These are phyloP conservation scores for Harlomillsia oculata DNA, from an alignment of 1,140 invertebrate species.

Conservation along the genomic window DNA sequence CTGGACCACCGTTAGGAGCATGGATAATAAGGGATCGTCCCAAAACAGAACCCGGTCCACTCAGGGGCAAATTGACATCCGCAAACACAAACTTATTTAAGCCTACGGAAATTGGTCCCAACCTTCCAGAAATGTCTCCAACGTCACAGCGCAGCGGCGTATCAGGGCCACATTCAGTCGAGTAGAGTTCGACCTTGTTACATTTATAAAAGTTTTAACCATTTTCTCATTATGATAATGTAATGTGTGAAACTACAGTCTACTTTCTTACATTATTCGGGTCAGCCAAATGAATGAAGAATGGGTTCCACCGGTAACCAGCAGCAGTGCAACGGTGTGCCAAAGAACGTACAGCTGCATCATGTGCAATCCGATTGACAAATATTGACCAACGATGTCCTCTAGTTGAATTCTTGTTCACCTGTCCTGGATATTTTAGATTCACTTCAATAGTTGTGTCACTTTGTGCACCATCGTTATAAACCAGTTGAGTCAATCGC, in stretches of 20 bases:
- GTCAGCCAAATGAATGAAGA: constrained; percentile 77
- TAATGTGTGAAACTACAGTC: too few species aligned
- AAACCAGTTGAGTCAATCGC: constrained; percentile 75
- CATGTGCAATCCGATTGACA: constrained; percentile 85
- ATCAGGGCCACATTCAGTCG: constrained; percentile 70
- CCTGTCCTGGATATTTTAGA: constrained; percentile 67
- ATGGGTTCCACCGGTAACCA: constrained; percentile 88
- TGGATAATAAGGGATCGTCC: constrained; percentile 78
- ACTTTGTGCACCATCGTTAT: constrained; percentile 72
- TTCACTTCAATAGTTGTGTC: constrained; percentile 84
- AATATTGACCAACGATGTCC: constrained; percentile 87
- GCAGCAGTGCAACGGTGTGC: constrained; percentile 74
- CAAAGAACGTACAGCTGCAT: constrained; percentile 70
- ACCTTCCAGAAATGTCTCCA: constrained; percentile 76
- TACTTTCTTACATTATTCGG: constrained; percentile 69
- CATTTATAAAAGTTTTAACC: not conserved
- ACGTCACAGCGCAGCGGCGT: constrained; percentile 83
- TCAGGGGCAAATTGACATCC: constrained; percentile 77
- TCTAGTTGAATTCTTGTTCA: constrained; percentile 68
- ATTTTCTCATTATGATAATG: not conserved
- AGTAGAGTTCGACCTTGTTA: constrained; percentile 65
- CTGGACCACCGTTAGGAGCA: constrained; percentile 56
- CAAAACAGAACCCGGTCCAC: constrained; percentile 60
- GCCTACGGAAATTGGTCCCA: constrained; percentile 76
- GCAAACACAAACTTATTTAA: constrained; percentile 63